Percentiles rank a stretch among this genome's conserved stretches.
phyloP scores from a whole-genome alignment of 92 coral and sea anemone genomes.

The Chrysogorgia sp. region DNA sequence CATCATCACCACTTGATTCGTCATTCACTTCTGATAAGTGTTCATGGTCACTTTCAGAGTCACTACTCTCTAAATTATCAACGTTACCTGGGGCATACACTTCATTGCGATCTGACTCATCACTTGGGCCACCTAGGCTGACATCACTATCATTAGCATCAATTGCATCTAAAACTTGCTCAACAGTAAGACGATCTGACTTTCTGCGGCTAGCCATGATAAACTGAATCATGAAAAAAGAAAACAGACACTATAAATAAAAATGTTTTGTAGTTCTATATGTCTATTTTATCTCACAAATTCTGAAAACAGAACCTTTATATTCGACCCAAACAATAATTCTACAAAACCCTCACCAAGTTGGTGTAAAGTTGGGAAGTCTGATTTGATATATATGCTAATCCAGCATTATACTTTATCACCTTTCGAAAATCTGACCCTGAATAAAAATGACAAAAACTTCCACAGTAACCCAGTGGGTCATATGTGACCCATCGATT shows the following conservation, averaged over 20 bases:
- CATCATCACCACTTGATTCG: conserved; percentile 4
- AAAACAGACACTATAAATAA: conserved; percentile 10
- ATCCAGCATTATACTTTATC: conserved; percentile 14
- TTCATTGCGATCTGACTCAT: no score
- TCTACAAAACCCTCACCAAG: conserved; percentile 20
- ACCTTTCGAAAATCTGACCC: conserved; percentile 21
- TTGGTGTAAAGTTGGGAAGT: conserved; percentile 7
- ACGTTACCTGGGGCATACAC: background rate
- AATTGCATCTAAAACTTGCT: conserved; percentile 1
- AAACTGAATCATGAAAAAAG: conserved; percentile 2
- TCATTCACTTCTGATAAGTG: conserved; percentile 13
- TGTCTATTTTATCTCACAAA: no score
- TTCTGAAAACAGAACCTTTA: background rate
- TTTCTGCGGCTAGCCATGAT: conserved; percentile 13
- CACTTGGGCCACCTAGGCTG: no score
- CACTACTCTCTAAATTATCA: background rate
- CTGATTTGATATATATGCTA: conserved; percentile 9
- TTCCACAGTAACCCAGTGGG: conserved; percentile 21
- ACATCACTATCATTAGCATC: conserved; percentile 17
- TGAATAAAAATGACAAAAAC: conserved; percentile 12
- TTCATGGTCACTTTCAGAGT: conserved; percentile 8
- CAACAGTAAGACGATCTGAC: background rate
- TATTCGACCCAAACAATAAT: background rate
- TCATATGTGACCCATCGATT: conserved; percentile 6
- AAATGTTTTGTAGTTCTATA: background rate